Evolutionary conservation across 1,140 invertebrate species (phyloP).

Genomic region (Neuroterus valhalla): DNA sequence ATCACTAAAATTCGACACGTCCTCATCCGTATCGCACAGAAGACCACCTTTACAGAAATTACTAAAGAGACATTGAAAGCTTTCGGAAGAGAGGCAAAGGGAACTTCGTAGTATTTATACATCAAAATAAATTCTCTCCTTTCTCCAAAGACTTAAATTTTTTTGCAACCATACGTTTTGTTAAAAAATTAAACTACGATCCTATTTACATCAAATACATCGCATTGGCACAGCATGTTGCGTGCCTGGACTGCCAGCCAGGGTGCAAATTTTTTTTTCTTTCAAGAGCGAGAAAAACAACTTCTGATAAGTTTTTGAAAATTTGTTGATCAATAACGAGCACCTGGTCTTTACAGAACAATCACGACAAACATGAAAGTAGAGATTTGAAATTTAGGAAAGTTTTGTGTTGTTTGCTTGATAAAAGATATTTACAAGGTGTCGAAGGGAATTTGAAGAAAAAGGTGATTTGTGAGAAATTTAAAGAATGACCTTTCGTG

Average conservation of each 20-base stretch:
- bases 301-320: neutral
- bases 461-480: slow-evolving; percentile 12
- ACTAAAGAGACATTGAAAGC: slow-evolving; percentile 25
- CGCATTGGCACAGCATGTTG: slow-evolving; percentile 48
- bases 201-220: slow-evolving; percentile 61
- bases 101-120: slow-evolving; percentile 21
- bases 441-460: slow-evolving; percentile 17
- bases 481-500: slow-evolving; percentile 5
- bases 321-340: neutral
- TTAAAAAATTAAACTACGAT: slow-evolving; percentile 43
- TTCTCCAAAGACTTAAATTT: neutral
- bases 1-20: slow-evolving; percentile 19
- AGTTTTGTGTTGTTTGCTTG: neutral
- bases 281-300: neutral
- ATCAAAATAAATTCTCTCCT: slow-evolving; percentile 29
- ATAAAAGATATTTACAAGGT: slow-evolving; percentile 18
- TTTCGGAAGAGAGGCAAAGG: slow-evolving; percentile 26
- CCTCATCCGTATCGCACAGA: slow-evolving; percentile 2
- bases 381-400: too few species aligned
- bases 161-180: slow-evolving; percentile 10
- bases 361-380: too few species aligned
- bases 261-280: neutral
- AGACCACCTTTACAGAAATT: slow-evolving; percentile 27
- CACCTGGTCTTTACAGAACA: too few species aligned
- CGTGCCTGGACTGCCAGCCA: slow-evolving; percentile 54